Evolutionary conservation across 2,797 vertebrate genomes (phyloP), one percentile per base, ranked within the genome.

Genomic region (Bryconaethiops microstoma): DNA sequence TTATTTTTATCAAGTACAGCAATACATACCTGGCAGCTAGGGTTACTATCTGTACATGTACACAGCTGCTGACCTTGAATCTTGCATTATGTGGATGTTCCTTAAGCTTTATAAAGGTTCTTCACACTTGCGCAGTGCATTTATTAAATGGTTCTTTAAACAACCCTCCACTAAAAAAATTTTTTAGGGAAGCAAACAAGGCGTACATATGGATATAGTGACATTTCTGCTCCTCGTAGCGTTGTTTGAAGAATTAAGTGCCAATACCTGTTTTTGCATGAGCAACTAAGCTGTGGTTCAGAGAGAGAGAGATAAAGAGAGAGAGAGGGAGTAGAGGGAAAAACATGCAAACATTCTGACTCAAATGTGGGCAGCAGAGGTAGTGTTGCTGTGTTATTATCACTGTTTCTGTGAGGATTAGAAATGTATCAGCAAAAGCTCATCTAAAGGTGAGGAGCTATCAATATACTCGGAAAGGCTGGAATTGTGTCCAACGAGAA

Each of bases 361-460:
- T 59, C 65, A 60, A 65, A 35, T 78, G 42, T 23, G 25, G 69
- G 67, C 29, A 50, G 68, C 45, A 23, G 48, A 73, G 60, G 59
- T n/a, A 64, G 14, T 23, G 62, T 42, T 64, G 77, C 69, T 16
- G 29, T 63, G 21, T 42, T 79, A 73, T 79, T 54, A 73, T 79
- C 45, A 25, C 59, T 5, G 4, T n/a, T 79, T 64, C 62, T 64
- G 52, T 21, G 77, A 79, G 77, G 59, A 79, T 79, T 79, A 73
- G 77, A 78, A 78, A 71, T 63, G 29, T 79, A 72, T 73, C 77
- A 79, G 70, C 45, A 72, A 64, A 72, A 54, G 77, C 69, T 73
- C 69, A 74, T 54, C 59, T 64, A 74, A 79, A 65, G 60, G 60
- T 79, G 71, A 79, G 48, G 59, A 79, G 60, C 59, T 57, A 79